Base-by-base conservation (phyloP, 2,888 invertebrate species). In the Ceraclea dissimilis region DNA sequence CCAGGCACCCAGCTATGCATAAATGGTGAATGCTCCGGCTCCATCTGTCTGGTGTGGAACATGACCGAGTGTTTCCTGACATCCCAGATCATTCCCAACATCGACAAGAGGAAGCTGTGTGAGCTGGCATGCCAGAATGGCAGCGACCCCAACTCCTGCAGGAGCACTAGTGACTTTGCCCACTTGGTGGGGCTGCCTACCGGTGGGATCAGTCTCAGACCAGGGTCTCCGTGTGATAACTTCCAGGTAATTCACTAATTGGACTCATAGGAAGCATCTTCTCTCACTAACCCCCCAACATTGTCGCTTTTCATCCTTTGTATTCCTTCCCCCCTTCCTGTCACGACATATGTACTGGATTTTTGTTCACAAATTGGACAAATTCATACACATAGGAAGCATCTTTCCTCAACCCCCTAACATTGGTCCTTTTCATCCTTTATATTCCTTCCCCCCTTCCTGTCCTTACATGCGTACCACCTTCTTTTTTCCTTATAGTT, bases 191-290 rank as follows among this genome's bases (percentile, higher is more conserved):
- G 86, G 21, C 71, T 93, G 65, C 90, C 90, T 0, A 72, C 74
- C 1, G 90, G 88, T 13, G 93, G 92, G 16, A 92, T 93, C 63
- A 91, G 89, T 65, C 74, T 97, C 62, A 79, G 94, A 51, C 96
- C 96, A 5, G 97, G 99, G 19, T 94, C 97, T 50, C 98, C 99
- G 0, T 99, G 99, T 73, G 96, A 99, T 74, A 96, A 99, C 75
- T 99, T 95, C 79, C 92, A 93, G 82, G 89, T 88, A 72, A 52
- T n/a, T n/a, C 6, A 33, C 13, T 33, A 33, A n/a, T n/a, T n/a
- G n/a, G n/a, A n/a, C n/a, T n/a, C n/a, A n/a, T n/a, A n/a, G n/a
- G n/a, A n/a, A n/a, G n/a, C n/a, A n/a, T n/a, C n/a, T n/a, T n/a
- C n/a, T n/a, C n/a, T n/a, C n/a, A n/a, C n/a, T n/a, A n/a, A n/a